Evolutionary conservation across 92 coral and sea anemone species (phyloP).

Genomic region (Phenganax subtilis): DNA sequence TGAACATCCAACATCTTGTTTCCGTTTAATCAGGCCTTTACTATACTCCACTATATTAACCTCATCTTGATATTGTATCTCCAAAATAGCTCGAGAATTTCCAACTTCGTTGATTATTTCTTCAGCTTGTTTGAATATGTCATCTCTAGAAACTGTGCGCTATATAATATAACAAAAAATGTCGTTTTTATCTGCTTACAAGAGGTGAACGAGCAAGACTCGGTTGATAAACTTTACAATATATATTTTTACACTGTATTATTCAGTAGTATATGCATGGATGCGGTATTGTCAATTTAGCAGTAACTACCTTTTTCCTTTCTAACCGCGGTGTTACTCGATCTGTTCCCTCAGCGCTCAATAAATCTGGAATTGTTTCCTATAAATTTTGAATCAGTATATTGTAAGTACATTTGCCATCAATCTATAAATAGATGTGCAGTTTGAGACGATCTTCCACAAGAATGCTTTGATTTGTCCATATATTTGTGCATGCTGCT

Average conservation of each 20-base stretch:
- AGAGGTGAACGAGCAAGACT: too few relatives aligned
- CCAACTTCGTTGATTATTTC: conserved; percentile 90
- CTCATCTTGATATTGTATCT: conserved; percentile 96
- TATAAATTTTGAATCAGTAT: conserved; percentile 20
- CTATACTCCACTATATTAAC: conserved; percentile 29
- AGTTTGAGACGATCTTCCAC: too few relatives aligned
- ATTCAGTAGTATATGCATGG: background rate
- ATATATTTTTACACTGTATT: background rate
- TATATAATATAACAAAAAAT: conserved; percentile 25
- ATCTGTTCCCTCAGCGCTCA: conserved; percentile 91
- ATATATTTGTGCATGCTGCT: too few relatives aligned
- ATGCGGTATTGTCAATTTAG: too few relatives aligned
- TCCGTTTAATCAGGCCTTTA: too few relatives aligned
- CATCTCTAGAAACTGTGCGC: conserved; percentile 87
- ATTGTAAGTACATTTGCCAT: too few relatives aligned
- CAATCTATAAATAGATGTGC: too few relatives aligned
- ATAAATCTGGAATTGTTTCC: conserved; percentile 94
- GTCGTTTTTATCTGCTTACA: too few relatives aligned
- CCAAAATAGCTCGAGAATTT: conserved; percentile 86
- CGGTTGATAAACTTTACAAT: background rate
- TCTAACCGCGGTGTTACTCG: conserved; percentile 97
- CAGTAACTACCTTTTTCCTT: conserved; percentile 71
- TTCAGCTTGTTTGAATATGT: conserved; percentile 81
- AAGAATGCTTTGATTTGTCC: too few relatives aligned
- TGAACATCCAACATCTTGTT: too few relatives aligned